Evolutionary conservation across 1,140 invertebrate species (phyloP).

Genomic region (Meteorus sp.): DNA sequence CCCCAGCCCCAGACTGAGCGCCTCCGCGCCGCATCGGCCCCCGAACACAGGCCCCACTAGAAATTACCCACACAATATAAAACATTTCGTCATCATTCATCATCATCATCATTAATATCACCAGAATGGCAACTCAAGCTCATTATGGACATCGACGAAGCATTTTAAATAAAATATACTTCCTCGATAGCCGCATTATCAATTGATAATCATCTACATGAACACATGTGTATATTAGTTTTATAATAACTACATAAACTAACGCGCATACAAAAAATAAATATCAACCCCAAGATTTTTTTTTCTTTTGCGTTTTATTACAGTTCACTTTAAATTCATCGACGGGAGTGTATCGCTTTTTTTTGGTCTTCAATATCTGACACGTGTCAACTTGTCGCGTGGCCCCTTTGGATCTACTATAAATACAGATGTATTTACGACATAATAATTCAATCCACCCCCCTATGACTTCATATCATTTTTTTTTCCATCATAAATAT

Average conservation of each 20-base stretch:
- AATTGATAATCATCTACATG: too few relatives aligned
- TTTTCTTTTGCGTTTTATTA: conserved; percentile 41
- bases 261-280: not conserved
- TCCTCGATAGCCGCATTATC: conserved; percentile 15
- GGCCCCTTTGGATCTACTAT: conserved; percentile 18
- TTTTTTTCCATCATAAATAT: conserved; percentile 13
- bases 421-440: conserved; percentile 10
- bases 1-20: conserved; percentile 59
- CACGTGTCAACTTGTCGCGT: conserved; percentile 45
- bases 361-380: conserved; percentile 39
- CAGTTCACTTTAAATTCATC: conserved; percentile 46
- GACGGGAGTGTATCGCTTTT: conserved; percentile 51
- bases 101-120: conserved; percentile 32
- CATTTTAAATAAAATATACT: not conserved
- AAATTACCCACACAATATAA: conserved; percentile 51
- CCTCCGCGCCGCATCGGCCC: conserved; percentile 61
- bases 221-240: too few relatives aligned
- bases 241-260: too few relatives aligned
- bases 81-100: conserved; percentile 53
- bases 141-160: conserved; percentile 9
- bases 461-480: not conserved
- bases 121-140: not conserved
- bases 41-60: conserved; percentile 61
- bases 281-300: not conserved
- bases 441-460: not conserved